Evolutionary conservation across 2,888 invertebrate genomes (phyloP).

Genomic region (Limnephilus rhombicus): DNA sequence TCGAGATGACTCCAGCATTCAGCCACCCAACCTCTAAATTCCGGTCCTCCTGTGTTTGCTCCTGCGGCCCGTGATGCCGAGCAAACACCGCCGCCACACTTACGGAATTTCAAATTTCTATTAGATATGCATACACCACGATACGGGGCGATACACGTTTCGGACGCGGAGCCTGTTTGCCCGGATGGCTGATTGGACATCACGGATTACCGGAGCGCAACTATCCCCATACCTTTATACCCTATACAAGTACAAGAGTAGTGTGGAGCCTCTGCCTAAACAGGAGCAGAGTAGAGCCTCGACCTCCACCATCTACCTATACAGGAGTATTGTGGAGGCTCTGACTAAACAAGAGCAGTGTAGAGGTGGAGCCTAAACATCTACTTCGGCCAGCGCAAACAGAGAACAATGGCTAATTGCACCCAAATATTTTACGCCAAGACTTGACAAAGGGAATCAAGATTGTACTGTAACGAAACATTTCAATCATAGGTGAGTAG

Average conservation of each 20-base stretch:
- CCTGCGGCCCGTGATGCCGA: conserved; percentile 67
- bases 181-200: conserved; percentile 60
- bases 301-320: background rate
- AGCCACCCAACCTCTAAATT: background rate
- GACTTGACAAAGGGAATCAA: conserved; percentile 11
- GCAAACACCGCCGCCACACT: conserved; percentile 76
- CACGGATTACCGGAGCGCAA: conserved; percentile 53
- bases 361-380: background rate
- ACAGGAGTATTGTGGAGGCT: background rate
- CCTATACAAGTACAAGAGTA: background rate
- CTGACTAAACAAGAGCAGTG: background rate
- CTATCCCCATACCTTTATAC: conserved; percentile 26
- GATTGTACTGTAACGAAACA: conserved; percentile 10
- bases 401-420: conserved; percentile 49
- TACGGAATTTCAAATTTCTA: conserved; percentile 77
- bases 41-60: conserved; percentile 60
- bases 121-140: conserved; percentile 75
- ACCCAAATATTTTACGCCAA: conserved; percentile 43
- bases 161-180: conserved; percentile 46
- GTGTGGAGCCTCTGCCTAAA: background rate
- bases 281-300: background rate
- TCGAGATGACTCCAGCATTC: conserved; percentile 22
- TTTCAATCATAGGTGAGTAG: background rate
- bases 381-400: conserved; percentile 24
- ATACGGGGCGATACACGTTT: conserved; percentile 55